A percentile compares a stretch with the other conserved stretches of the same genome.
Conservation (phyloP, 2,797 vertebrate species). For the Florisuga fusca region DNA sequence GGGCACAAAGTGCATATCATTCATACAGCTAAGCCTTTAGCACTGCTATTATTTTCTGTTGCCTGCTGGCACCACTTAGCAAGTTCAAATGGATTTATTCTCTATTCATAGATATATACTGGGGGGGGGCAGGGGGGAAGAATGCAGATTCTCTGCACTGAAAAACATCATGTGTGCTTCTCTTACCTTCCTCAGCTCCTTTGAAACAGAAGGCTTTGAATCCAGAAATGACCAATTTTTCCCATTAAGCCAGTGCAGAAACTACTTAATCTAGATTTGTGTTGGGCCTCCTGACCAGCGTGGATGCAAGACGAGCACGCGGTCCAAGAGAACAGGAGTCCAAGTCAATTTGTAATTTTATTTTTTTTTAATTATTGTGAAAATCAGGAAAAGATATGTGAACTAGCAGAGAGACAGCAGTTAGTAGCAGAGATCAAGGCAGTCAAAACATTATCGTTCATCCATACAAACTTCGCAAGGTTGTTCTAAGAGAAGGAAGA, state of each 20-base stretch:
- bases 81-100: conserved; percentile 55
- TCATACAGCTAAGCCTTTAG: conserved; percentile 3
- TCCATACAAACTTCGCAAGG: not conserved
- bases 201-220: not conserved
- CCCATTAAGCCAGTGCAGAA: not conserved
- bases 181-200: conserved; percentile 7
- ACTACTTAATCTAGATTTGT: not conserved
- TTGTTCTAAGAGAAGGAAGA: not conserved
- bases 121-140: not conserved
- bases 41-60: conserved; percentile 26
- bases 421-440: not conserved
- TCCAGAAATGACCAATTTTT: not conserved
- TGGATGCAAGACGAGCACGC: not conserved
- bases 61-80: conserved; percentile 39
- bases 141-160: not conserved
- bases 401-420: not conserved
- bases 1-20: not conserved
- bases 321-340: not conserved
- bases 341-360: not conserved
- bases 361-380: not conserved
- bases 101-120: conserved; percentile 30
- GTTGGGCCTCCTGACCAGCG: not conserved
- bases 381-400: not conserved
- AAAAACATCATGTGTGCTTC: not conserved
- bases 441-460: not conserved